Evolutionary conservation across 1,140 invertebrate species (phyloP), one percentile per base, ranked within the genome.

Genomic region (Calephelis virginiensis): DNA sequence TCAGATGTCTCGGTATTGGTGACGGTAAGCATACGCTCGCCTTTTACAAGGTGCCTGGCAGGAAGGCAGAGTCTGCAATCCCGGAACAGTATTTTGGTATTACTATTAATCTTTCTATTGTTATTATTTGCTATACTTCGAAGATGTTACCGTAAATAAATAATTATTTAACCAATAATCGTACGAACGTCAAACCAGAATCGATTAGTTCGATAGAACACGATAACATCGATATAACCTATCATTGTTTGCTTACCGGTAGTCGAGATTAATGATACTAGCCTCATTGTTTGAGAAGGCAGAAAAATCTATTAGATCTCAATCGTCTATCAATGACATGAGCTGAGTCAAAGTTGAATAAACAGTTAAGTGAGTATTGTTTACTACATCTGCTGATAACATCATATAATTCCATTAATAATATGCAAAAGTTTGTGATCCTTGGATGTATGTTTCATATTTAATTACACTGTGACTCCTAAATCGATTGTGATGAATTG

Each of bases 181-280:
- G 79, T 80, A 82, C 76, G 80, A 81, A 80, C 80, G 75, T 75
- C 72, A 75, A 76, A 70, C 70, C 70, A 61, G 76, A 83, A 81
- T 81, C 81, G 81, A 83, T 83, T 81, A 83, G 81, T 80, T 81
- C 73, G 74, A 83, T 81, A 77, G 75, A 63, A 73, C 67, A 56
- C 63, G 81, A 83, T 83, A 81, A 62, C 72, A 83, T 80, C 81
- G 62, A 71, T 81, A 77, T 80, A 80, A 80, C 76, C 76, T 75
- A 83, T 81, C 77, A 81, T 77, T 83, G 79, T 80, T 69, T 65
- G 70, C 66, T 81, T 83, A 78, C 81, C 81, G 73, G 81, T 83
- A 83, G 81, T 80, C 61, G 69, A 83, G 81, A 83, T 83, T 81
- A 82, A 82, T 82, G 78, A 81, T 81, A 82, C 68, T 49, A 74